Evolutionary conservation across 2,888 invertebrate species (phyloP).

Genomic region (Eupeodes luniger): DNA sequence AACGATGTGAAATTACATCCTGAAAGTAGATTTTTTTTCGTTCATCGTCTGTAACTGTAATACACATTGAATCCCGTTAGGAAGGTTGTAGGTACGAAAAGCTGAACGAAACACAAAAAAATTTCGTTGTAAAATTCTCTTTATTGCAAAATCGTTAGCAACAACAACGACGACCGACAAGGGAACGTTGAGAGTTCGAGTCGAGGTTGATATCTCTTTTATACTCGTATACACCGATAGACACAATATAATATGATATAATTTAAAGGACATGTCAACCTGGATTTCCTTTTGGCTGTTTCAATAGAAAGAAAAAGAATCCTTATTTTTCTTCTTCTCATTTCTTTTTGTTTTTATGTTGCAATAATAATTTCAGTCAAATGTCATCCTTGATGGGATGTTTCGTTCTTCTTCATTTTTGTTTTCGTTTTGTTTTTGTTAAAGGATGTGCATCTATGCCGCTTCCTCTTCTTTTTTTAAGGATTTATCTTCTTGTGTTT

Average conservation of each 20-base stretch:
- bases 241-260: constrained; percentile 20
- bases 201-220: too few species aligned
- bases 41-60: background rate
- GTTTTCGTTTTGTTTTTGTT: constrained; percentile 30
- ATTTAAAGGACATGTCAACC: constrained; percentile 46
- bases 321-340: constrained; percentile 20
- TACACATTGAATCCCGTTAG: constrained; percentile 6
- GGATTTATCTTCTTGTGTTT: constrained; percentile 6
- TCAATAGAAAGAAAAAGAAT: constrained; percentile 15
- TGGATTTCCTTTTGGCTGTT: constrained; percentile 31
- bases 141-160: constrained; percentile 27
- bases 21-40: constrained; percentile 23
- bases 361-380: constrained; percentile 59
- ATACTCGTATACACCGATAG: background rate
- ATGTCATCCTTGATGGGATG: constrained; percentile 52
- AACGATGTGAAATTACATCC: constrained; percentile 65
- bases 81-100: background rate
- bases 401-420: constrained; percentile 14
- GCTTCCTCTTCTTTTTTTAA: constrained; percentile 48
- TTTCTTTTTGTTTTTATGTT: constrained; percentile 12
- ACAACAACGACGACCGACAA: background rate
- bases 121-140: constrained; percentile 33
- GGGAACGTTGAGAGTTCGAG: background rate
- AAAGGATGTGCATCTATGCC: constrained; percentile 50
- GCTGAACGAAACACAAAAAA: background rate